Evolutionary conservation across 2,797 vertebrate genomes (phyloP).

Genomic region (Pangasius macronema): DNA sequence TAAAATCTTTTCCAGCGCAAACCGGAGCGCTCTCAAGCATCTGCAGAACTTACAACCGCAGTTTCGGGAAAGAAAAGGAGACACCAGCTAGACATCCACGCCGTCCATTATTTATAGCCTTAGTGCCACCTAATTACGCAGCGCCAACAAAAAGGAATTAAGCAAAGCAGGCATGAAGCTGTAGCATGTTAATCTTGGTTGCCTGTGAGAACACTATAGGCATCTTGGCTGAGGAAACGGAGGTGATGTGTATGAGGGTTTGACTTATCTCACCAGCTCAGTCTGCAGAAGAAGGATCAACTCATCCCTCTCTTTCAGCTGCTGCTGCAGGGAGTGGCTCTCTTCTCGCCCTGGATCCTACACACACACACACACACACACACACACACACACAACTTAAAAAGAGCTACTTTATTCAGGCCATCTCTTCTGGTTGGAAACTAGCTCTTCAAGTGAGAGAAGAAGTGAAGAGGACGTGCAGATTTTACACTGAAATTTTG

Average conservation of each 20-base stretch:
- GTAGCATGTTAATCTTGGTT: constrained; percentile 23
- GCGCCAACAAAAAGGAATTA: constrained; percentile 12
- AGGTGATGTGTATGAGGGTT: constrained; percentile 22
- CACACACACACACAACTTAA: constrained; percentile 10
- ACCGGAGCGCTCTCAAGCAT: constrained; percentile 6
- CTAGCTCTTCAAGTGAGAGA: constrained; percentile 30
- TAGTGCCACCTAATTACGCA: constrained; percentile 14
- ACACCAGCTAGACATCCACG: constrained; percentile 1
- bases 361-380: constrained; percentile 52
- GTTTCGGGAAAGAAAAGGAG: neutral
- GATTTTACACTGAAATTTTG: constrained; percentile 29
- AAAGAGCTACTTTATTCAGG: constrained; percentile 44
- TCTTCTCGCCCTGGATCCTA: constrained; percentile 87
- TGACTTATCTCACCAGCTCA: constrained; percentile 86
- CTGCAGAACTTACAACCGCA: constrained; percentile 29
- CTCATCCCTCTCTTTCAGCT: constrained; percentile 92
- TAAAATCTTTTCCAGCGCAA: constrained; percentile 28
- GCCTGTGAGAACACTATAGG: constrained; percentile 12
- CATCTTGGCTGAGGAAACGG: constrained; percentile 33
- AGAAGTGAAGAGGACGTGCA: neutral
- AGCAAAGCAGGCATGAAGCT: constrained; percentile 19
- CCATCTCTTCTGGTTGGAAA: constrained; percentile 43
- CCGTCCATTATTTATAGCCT: constrained; percentile 1
- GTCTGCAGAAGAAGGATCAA: constrained; percentile 87
- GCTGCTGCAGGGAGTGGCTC: constrained; percentile 80